These are phyloP conservation scores for Cichlasoma orientale DNA, from an alignment of 2,797 vertebrate genomes.

Conservation along the genomic window DNA sequence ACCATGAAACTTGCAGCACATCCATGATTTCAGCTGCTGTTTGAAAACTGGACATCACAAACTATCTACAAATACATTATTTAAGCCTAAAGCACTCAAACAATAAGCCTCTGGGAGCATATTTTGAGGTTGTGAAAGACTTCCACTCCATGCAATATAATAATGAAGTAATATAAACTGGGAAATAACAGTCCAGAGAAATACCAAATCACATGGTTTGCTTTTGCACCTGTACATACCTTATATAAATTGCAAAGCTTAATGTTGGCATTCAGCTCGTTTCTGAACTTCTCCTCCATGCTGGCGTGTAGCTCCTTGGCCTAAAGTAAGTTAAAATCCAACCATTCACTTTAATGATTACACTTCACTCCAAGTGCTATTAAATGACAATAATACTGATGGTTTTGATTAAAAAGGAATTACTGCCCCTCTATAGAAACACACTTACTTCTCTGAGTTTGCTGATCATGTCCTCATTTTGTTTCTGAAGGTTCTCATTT, in stretches of 20 bases:
- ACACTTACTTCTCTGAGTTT: conserved; percentile 91
- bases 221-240: conserved; percentile 71
- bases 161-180: not conserved
- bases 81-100: not conserved
- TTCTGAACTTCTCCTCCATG: conserved; percentile 93
- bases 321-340: conserved; percentile 62
- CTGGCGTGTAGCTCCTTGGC: conserved; percentile 89
- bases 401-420: not conserved
- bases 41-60: not conserved
- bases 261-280: conserved; percentile 94
- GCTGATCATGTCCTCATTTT: conserved; percentile 88
- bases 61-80: not conserved
- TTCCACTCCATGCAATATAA: rapidly evolving
- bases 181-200: not conserved
- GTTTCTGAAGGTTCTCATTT: conserved; percentile 90
- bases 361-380: not conserved
- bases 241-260: conserved; percentile 96
- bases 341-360: not conserved
- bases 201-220: rapidly evolving
- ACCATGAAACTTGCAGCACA: not conserved
- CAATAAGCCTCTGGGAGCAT: not conserved
- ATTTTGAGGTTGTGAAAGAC: not conserved
- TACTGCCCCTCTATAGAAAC: not conserved
- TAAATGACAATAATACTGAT: not conserved
- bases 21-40: not conserved